Evolutionary conservation across 1,140 invertebrate genomes (phyloP), one percentile per base, ranked within the genome.

Genomic region (Varroa destructor): DNA sequence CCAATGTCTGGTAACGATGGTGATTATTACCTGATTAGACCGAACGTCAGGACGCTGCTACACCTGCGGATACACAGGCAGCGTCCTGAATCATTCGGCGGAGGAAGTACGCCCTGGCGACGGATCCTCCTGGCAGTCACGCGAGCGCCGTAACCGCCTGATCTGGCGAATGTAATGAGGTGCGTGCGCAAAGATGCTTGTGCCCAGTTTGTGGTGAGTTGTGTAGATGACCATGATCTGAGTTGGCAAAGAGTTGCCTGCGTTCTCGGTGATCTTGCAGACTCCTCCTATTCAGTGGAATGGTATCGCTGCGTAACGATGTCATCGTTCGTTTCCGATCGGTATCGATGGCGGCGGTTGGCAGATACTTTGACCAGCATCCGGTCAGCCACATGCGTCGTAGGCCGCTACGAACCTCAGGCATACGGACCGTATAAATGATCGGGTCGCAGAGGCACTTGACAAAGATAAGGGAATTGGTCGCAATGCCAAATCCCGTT

Each of bases 401-500:
- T 14, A 67, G 61, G 40, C 61, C 61, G 36, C 40, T 67, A 46
- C 61, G 61, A 67, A 67, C 61, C 8, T 67, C 61, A 3, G 61
- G 61, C 61, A 67, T 67, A 12, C 61, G 61, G 61, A 67, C 37
- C 61, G 61, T 67, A 37, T 67, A 67, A 40, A 67, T 67, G 61
- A 67, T 67, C 12, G 61, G 61, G 46, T 67, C 61, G 40, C 40
- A 67, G 10, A 67, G 61, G 36, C 61, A 67, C 46, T 67, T 67
- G 40, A 67, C 61, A 46, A 67, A 67, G 37, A 67, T 67, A 40
- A 67, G 36, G 3, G 40, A 67, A 37, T 67, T 67, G 12, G 61
- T 67, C 40, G 37, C 12, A 3, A 67, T 46, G 40, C 61, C 61
- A 37, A 67, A 67, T 3, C 40, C 61, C 46, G 36, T 67, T 37